Base-by-base conservation (phyloP, 2,797 vertebrate species). In the Arrhamphus sclerolepis region DNA sequence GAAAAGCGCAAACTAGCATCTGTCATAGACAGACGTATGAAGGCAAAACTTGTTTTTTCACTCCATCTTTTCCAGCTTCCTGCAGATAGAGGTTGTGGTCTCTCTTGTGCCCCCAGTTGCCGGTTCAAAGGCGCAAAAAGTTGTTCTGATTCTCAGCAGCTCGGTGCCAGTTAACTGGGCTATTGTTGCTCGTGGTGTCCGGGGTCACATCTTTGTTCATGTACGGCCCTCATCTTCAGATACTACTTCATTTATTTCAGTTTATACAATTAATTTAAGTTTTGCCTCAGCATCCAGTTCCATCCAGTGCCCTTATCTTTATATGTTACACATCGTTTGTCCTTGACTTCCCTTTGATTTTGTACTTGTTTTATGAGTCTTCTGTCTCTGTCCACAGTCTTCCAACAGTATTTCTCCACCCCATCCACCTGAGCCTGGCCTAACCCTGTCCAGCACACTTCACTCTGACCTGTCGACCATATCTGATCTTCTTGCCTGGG, bases 91-190 rank as follows among this genome's bases (percentile, higher is more conserved):
- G 73, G 92, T 93, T 66, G 66, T 78, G 0, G 83, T 94, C 57
- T 89, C 88, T 56, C 85, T 94, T 16, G 60, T 90, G 74, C 85
- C 90, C 6, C 82, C 77, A 0, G 65, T 62, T 73, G 78, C 48
- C 16, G 22, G 50, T 24, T 68, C 77, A 22, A 81, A 55, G n/a
- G 56, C 52, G 22, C 81, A 83, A 46, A 74, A 51, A 7, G 56
- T 94, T 1, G 86, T 92, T 6, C 53, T 94, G 61, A 83, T 94
- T 14, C 85, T 94, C 55, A 91, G 90, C 87, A 93, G 93, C 50
- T 83, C 78, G 0, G 82, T 77, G 21, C 79, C 88, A 0, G 91
- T 92, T 51, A 91, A 90, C 79, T 94, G 93, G 93, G 91, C 90
- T 42, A 55, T 94, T 19, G 55, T 26, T 10, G 82, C 90, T 59